phyloP scores from a whole-genome alignment of 2,888 invertebrate genomes.

The Lepidocyrtinus sp. region DNA sequence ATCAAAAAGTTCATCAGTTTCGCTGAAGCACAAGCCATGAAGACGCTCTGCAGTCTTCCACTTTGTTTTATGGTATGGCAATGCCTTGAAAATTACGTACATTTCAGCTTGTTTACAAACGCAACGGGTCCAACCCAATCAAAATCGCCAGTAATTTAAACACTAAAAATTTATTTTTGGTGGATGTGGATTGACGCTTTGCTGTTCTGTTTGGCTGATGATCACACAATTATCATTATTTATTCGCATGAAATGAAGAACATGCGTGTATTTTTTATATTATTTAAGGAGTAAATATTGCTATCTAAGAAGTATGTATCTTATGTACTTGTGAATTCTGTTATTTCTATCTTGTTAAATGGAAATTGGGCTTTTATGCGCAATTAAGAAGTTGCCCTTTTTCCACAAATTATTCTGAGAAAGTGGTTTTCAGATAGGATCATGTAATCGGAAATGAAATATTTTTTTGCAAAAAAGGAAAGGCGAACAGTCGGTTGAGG shows the following conservation, averaged over 20 bases:
- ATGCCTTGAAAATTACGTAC: background rate
- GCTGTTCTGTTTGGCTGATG: no score
- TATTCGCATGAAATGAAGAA: background rate
- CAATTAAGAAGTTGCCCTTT: background rate
- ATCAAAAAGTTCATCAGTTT: background rate
- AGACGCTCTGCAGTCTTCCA: no score
- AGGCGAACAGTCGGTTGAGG: no score
- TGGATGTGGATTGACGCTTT: background rate
- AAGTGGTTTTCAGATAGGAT: background rate
- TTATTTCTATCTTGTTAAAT: background rate
- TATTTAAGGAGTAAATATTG: background rate
- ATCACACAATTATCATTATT: no score
- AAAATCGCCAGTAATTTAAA: no score
- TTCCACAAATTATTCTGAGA: background rate
- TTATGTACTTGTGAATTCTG: background rate
- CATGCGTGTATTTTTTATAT: background rate
- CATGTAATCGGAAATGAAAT: background rate
- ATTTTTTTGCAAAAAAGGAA: no score
- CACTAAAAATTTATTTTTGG: no score
- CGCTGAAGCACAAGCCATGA: no score
- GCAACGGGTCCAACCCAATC: background rate
- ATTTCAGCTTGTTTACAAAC: background rate
- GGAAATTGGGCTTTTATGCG: background rate
- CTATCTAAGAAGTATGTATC: background rate
- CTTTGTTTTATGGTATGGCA: no score